Evolutionary conservation across 2,888 invertebrate genomes (phyloP), one percentile per base, ranked within the genome.

Genomic region (Polyommatus iphigenia): DNA sequence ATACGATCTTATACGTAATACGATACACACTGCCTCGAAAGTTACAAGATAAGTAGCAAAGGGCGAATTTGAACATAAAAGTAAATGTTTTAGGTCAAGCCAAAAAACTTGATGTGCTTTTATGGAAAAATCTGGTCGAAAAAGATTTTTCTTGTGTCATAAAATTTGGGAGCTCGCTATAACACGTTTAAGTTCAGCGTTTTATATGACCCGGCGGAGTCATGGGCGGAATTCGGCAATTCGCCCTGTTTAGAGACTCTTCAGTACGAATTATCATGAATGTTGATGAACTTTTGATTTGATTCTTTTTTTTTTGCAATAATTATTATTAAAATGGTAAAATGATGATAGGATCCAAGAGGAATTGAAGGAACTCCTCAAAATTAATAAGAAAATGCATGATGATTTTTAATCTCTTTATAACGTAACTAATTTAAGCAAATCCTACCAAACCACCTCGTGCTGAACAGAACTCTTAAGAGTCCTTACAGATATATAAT

Each of bases 21-120:
- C 41, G 41, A 67, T 67, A 15, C 29, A 67, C 67, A 67, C 10
- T 32, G 67, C 29, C 15, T 32, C 13, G 7, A 67, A 67, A 67
- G 29, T 18, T 18, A 32, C 67, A 67, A 32, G 29, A 67, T 67
- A 67, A 67, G 29, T 32, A 67, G 67, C 29, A 32, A 67, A 67
- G 75, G 75, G 50, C 20, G 46, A 6, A 50, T 20, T 75, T 54
- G 73, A 29, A 50, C 75, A 54, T 75, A 75, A 54, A 75, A 75
- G 75, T 54, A 18, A 75, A 75, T 75, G 54, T 75, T 54, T 75
- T 29, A 54, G 24, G 46, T 46, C 75, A 50, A 54, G 29, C 29
- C 29, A 18, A 54, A 46, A 75, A 32, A 54, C 18, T 75, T 75
- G 15, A 29, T 20, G 18, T 8, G 29, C 18, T 41, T 75, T 75